These are phyloP conservation scores for Philereme vetulata DNA, from an alignment of 2,888 invertebrate species.

Conservation along the genomic window DNA sequence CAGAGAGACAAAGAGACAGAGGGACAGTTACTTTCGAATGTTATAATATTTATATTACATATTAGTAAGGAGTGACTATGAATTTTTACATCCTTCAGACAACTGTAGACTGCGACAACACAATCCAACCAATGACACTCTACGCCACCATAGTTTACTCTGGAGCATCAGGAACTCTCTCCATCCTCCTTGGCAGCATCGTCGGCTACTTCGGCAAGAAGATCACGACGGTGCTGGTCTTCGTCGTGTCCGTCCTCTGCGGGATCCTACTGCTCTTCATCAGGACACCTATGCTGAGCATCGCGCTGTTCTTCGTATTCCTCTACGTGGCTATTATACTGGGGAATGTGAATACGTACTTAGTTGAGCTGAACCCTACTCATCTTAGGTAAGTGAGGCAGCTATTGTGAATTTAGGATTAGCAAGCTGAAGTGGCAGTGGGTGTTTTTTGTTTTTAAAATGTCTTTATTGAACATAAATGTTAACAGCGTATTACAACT, in stretches of 20 bases:
- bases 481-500: too few relatives aligned
- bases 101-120: slow-evolving; percentile 54
- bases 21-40: too few relatives aligned
- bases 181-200: slow-evolving; percentile 59
- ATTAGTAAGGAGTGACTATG: background rate
- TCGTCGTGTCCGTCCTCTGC: slow-evolving; percentile 47
- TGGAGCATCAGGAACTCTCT: slow-evolving; percentile 48
- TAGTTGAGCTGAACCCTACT: slow-evolving; percentile 72
- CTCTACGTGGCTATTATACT: slow-evolving; percentile 64
- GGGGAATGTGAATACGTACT: slow-evolving; percentile 67
- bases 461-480: too few relatives aligned
- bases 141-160: slow-evolving; percentile 71
- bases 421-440: too few relatives aligned
- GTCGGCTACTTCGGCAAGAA: slow-evolving; percentile 63
- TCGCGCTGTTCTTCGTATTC: slow-evolving; percentile 63
- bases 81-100: slow-evolving; percentile 44
- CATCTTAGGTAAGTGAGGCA: slow-evolving; percentile 46
- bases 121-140: slow-evolving; percentile 58
- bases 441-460: too few relatives aligned
- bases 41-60: too few relatives aligned
- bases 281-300: slow-evolving; percentile 60
- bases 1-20: too few relatives aligned
- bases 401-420: background rate
- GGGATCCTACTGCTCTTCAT: slow-evolving; percentile 59
- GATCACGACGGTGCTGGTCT: slow-evolving; percentile 55